These are phyloP conservation scores for Coregonus ussuriensis DNA, from an alignment of 2,797 vertebrate species.

Conservation along the genomic window DNA sequence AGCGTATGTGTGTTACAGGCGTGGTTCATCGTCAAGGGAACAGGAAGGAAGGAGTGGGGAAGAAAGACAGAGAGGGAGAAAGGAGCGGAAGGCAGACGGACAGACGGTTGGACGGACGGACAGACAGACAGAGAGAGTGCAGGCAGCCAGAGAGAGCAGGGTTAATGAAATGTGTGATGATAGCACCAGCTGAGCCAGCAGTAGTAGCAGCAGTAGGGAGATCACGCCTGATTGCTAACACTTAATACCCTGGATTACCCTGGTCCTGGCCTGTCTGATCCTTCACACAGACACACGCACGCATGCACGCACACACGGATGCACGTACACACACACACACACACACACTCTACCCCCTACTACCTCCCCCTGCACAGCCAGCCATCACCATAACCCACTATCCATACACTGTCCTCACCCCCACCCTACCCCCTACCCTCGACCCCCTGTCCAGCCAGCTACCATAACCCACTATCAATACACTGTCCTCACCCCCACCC, in stretches of 20 bases:
- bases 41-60: neutral
- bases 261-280: conserved; percentile 35
- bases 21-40: neutral
- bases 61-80: neutral
- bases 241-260: conserved; percentile 73
- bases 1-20: conserved; percentile 22
- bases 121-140: neutral
- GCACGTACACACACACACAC: conserved; percentile 25
- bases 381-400: conserved; percentile 20
- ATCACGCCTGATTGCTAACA: conserved; percentile 71
- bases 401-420: neutral
- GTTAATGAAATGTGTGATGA: conserved; percentile 51
- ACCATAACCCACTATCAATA: conserved; percentile 12
- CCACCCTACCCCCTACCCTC: neutral
- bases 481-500: neutral
- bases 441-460: neutral
- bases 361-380: neutral
- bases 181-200: conserved; percentile 72
- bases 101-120: neutral
- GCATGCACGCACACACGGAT: neutral
- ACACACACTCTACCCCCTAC: neutral
- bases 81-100: neutral
- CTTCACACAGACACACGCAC: conserved; percentile 15
- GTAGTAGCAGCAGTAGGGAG: conserved; percentile 53
- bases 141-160: conserved; percentile 11